Percentiles rank a stretch among this genome's conserved stretches.
phyloP scores from a whole-genome alignment of 2,797 vertebrate genomes.

The Sebastes aleutianus region DNA sequence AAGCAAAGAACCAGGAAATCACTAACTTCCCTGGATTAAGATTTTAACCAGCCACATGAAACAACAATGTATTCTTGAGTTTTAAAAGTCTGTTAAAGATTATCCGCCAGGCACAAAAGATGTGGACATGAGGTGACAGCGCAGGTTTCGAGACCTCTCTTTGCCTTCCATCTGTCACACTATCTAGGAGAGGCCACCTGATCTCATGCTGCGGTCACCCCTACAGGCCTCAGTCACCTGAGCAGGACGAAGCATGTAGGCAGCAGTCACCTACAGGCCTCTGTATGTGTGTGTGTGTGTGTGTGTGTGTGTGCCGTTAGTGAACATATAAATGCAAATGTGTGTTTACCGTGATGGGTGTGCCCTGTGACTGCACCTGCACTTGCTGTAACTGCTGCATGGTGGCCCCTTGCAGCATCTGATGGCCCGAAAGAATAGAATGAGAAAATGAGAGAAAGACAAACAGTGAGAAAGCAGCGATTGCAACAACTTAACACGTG shows the following conservation, averaged over 20 bases:
- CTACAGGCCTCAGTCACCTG: conserved; percentile 42
- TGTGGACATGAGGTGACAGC: conserved; percentile 23
- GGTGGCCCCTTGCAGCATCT: conserved; percentile 88
- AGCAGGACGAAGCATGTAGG: conserved; percentile 17
- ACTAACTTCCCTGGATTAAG: conserved; percentile 1
- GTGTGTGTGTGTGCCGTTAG: neutral
- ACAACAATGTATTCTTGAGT: neutral
- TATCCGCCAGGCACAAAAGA: conserved; percentile 15
- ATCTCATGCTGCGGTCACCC: conserved; percentile 44
- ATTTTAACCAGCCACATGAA: conserved; percentile 4
- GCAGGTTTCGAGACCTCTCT: conserved; percentile 34
- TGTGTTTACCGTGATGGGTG: conserved; percentile 87
- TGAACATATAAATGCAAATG: conserved; percentile 42
- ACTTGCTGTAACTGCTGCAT: conserved; percentile 89
- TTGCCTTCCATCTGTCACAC: conserved; percentile 47
- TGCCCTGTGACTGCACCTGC: conserved; percentile 87
- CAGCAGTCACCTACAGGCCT: conserved; percentile 7
- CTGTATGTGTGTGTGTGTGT: neutral
- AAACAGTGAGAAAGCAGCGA: conserved; percentile 73
- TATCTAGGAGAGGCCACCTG: conserved; percentile 59
- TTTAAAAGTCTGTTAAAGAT: conserved; percentile 18
- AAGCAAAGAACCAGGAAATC: conserved; percentile 2
- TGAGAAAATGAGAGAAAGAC: conserved; percentile 74
- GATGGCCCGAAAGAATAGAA: conserved; percentile 71
- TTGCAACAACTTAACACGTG: conserved; percentile 65